A percentile compares a stretch with the other conserved stretches of the same genome.
These are phyloP conservation scores for Drosophila sordidula DNA, from an alignment of 2,888 invertebrate species.

Conservation along the genomic window DNA sequence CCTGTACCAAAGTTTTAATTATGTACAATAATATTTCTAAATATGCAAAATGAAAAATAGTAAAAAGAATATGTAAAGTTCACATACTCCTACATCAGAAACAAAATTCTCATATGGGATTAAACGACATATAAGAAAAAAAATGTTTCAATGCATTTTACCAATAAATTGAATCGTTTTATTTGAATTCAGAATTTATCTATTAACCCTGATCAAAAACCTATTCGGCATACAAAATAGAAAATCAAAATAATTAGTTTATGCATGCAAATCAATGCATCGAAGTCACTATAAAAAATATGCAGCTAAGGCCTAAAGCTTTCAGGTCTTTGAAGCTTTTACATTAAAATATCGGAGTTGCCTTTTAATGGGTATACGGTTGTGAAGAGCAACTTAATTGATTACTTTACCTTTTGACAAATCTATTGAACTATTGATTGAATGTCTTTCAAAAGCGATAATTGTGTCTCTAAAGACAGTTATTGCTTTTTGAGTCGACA, in stretches of 20 bases:
- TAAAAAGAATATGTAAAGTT: too few relatives aligned
- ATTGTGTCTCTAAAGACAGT: slow-evolving; percentile 29
- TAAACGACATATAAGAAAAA: too few relatives aligned
- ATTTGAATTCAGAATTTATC: background rate
- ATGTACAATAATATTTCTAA: background rate
- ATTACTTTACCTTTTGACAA: slow-evolving; percentile 6
- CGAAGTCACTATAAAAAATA: too few relatives aligned
- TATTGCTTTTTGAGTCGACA: slow-evolving; percentile 42
- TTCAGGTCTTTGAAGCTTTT: too few relatives aligned
- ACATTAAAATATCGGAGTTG: background rate
- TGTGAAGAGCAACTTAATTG: slow-evolving; percentile 19
- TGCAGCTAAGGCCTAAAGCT: too few relatives aligned
- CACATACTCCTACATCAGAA: too few relatives aligned
- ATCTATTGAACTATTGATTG: slow-evolving; percentile 21
- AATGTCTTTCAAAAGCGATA: slow-evolving; percentile 28
- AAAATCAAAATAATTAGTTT: too few relatives aligned
- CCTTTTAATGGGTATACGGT: background rate
- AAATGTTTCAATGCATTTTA: background rate
- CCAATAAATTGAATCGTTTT: background rate
- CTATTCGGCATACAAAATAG: too few relatives aligned
- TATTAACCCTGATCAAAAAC: too few relatives aligned
- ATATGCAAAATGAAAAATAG: too few relatives aligned
- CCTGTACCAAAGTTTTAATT: background rate
- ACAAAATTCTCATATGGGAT: too few relatives aligned
- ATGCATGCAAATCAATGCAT: too few relatives aligned